phyloP scores from a whole-genome alignment of 2,888 invertebrate genomes.

The Melipona beecheii region DNA sequence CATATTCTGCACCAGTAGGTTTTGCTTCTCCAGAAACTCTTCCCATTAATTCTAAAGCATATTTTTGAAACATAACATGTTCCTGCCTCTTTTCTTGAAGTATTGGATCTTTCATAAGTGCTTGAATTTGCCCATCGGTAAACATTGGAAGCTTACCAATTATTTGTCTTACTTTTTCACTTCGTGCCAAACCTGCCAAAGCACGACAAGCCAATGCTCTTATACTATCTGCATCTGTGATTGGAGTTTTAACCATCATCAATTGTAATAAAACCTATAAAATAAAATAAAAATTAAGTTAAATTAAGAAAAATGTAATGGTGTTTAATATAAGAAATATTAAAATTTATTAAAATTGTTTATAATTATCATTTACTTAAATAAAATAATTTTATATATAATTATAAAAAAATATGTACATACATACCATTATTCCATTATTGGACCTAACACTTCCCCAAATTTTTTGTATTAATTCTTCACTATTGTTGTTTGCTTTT shows the following conservation, averaged over 20 bases:
- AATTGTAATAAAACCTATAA: slow-evolving; percentile 91
- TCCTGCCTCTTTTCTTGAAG: slow-evolving; percentile 98
- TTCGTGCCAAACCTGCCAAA: slow-evolving; percentile 96
- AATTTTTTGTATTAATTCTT: slow-evolving; percentile 95
- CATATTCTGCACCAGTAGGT: slow-evolving; percentile 90
- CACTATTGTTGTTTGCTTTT: slow-evolving; percentile 89
- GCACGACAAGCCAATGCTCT: slow-evolving; percentile 97
- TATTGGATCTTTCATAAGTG: slow-evolving; percentile 97
- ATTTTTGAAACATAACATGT: slow-evolving; percentile 97
- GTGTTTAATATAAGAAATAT: not conserved
- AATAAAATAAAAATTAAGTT: not conserved
- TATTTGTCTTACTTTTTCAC: slow-evolving; percentile 96
- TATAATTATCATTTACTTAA: not conserved
- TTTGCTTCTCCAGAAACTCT: slow-evolving; percentile 96
- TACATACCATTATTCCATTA: slow-evolving; percentile 95
- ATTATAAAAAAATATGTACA: slow-evolving; percentile 39
- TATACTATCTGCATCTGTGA: slow-evolving; percentile 98
- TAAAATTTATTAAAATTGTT: slow-evolving; percentile 1
- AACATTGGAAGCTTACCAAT: slow-evolving; percentile 97
- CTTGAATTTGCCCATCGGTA: slow-evolving; percentile 96
- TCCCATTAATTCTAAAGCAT: slow-evolving; percentile 95
- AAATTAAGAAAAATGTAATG: not conserved
- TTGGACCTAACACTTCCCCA: slow-evolving; percentile 97
- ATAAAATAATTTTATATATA: not conserved
- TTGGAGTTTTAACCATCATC: slow-evolving; percentile 96